Evolutionary conservation across 2,797 vertebrate species (phyloP).

Genomic region (Scleropages formosus): DNA sequence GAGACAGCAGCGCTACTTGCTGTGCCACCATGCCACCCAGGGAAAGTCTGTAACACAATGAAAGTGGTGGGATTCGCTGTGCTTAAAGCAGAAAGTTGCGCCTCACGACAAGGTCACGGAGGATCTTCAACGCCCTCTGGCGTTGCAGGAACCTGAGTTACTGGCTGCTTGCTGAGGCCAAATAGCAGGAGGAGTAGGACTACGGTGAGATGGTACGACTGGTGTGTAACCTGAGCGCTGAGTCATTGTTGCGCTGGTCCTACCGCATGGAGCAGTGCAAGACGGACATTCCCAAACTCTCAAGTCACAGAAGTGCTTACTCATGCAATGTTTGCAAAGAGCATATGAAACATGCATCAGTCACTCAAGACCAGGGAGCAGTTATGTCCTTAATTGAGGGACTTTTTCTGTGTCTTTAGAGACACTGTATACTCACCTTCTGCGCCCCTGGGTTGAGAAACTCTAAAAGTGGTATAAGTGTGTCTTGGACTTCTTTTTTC

Average conservation of each 20-base stretch:
- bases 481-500: slow-evolving; percentile 20
- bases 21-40: too few relatives aligned
- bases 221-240: too few relatives aligned
- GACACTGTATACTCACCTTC: slow-evolving; percentile 33
- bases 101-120: too few relatives aligned
- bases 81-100: too few relatives aligned
- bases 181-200: not conserved
- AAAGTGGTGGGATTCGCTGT: too few relatives aligned
- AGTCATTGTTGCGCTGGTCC: not conserved
- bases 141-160: too few relatives aligned
- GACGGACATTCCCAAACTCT: not conserved
- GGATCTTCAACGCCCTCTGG: too few relatives aligned
- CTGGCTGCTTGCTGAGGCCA: not conserved
- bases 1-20: too few relatives aligned
- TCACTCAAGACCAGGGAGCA: not conserved
- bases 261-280: not conserved
- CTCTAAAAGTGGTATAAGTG: slow-evolving; percentile 56
- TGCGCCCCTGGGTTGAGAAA: slow-evolving; percentile 54
- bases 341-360: too few relatives aligned
- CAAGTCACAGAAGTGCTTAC: not conserved
- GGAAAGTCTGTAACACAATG: too few relatives aligned
- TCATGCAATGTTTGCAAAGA: too few relatives aligned
- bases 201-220: not conserved
- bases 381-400: not conserved
- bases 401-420: not conserved